phyloP scores from a whole-genome alignment of 23 tunicate genomes.

The Aplidium turbinatum region DNA sequence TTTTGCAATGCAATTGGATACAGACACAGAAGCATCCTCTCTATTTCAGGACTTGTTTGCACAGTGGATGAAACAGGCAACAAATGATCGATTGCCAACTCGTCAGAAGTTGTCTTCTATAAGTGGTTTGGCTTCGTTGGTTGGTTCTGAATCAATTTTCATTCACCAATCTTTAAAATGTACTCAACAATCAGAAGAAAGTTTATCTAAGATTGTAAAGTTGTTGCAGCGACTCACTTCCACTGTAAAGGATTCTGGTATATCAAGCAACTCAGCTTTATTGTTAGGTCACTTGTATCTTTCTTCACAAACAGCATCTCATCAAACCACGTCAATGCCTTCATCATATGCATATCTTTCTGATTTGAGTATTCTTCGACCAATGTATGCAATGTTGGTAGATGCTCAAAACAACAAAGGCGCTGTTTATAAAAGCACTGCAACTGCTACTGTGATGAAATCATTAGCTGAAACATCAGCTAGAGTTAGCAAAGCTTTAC shows the following conservation, averaged over 20 bases:
- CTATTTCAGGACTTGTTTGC: constrained; percentile 19
- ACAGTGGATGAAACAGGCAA: constrained; percentile 27
- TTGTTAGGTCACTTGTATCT: constrained; percentile 47
- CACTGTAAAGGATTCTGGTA: constrained; percentile 46
- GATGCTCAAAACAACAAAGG: neutral
- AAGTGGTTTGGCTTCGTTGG: constrained; percentile 46
- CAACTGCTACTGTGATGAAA: neutral
- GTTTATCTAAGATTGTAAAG: constrained; percentile 35
- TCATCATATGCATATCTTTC: constrained; percentile 49
- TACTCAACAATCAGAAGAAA: neutral
- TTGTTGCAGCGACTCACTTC: constrained; percentile 18
- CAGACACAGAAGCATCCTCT: neutral
- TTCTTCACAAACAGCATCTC: constrained; percentile 29
- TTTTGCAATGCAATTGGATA: neutral
- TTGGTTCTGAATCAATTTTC: constrained; percentile 44
- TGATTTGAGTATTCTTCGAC: constrained; percentile 38
- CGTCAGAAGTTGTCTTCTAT: constrained; percentile 55
- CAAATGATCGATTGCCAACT: constrained; percentile 51
- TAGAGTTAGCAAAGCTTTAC: constrained; percentile 12
- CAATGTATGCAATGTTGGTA: constrained; percentile 3
- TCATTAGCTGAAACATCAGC: constrained; percentile 15
- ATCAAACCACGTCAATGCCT: constrained; percentile 22
- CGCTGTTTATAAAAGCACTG: neutral
- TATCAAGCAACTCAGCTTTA: constrained; percentile 19
- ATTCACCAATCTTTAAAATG: neutral